These are phyloP conservation scores for Phorcus lineatus DNA, from an alignment of 2,888 invertebrate genomes.

Conservation along the genomic window DNA sequence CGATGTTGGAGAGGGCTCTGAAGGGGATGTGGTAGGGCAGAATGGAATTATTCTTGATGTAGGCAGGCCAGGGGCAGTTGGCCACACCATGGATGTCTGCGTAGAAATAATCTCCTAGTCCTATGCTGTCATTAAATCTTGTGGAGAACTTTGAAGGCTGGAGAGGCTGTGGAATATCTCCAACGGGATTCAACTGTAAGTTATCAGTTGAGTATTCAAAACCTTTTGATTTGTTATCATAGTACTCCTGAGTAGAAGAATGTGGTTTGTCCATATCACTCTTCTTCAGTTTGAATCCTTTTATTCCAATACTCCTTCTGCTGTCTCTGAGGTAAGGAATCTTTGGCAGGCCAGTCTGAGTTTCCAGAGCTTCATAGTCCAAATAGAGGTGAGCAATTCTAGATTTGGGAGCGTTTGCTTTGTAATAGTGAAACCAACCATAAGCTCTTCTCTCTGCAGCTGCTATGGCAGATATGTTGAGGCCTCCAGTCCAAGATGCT, in stretches of 20 bases:
- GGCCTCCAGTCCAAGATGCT: slow-evolving; percentile 35
- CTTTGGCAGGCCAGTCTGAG: slow-evolving; percentile 28
- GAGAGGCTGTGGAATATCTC: neutral
- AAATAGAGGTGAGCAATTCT: slow-evolving; percentile 16
- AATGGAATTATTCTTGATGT: slow-evolving; percentile 30
- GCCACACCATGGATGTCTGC: slow-evolving; percentile 35
- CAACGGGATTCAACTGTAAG: no score
- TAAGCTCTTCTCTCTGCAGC: slow-evolving; percentile 31
- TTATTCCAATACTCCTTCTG: slow-evolving; percentile 39
- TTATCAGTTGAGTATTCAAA: neutral
- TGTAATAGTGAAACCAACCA: slow-evolving; percentile 39
- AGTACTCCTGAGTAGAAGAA: neutral
- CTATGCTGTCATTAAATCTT: slow-evolving; percentile 37
- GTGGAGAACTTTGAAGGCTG: neutral
- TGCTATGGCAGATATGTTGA: slow-evolving; percentile 27
- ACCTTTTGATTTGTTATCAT: no score
- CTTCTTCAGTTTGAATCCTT: slow-evolving; percentile 35
- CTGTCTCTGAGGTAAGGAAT: slow-evolving; percentile 40
- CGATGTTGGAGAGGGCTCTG: slow-evolving; percentile 38
- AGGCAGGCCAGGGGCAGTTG: slow-evolving; percentile 35
- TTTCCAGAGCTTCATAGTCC: slow-evolving; percentile 26
- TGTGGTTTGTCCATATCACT: slow-evolving; percentile 5
- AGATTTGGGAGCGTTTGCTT: slow-evolving; percentile 13
- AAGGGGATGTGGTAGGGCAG: slow-evolving; percentile 41
- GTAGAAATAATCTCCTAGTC: slow-evolving; percentile 35